These are phyloP conservation scores for Leucophenga maculata DNA, from an alignment of 2,888 invertebrate species.

Conservation along the genomic window DNA sequence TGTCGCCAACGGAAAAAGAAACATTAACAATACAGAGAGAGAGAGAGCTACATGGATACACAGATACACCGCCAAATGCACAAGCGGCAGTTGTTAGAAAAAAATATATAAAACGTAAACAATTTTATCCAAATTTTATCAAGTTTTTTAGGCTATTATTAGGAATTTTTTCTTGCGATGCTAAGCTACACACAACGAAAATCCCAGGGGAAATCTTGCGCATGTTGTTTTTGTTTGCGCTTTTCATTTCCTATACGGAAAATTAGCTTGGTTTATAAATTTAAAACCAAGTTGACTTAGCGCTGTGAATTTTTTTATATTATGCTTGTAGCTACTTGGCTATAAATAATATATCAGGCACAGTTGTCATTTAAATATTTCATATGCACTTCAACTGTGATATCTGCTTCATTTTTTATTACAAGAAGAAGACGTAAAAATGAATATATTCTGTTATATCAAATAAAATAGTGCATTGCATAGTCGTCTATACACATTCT, in stretches of 20 bases:
- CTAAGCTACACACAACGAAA: background rate
- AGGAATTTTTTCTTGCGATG: background rate
- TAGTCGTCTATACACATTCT: no score
- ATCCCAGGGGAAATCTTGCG: slow-evolving; percentile 18
- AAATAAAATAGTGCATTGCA: no score
- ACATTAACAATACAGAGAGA: background rate
- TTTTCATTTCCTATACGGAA: slow-evolving; percentile 4
- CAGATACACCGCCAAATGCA: background rate
- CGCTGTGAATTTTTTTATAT: background rate
- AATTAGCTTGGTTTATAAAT: slow-evolving; percentile 22
- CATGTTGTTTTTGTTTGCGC: slow-evolving; percentile 2
- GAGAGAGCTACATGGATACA: background rate
- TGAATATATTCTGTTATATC: no score
- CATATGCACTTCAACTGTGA: background rate
- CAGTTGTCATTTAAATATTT: background rate
- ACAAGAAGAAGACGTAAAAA: no score
- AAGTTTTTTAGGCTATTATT: background rate
- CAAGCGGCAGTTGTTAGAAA: background rate
- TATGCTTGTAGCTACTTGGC: background rate
- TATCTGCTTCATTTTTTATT: background rate
- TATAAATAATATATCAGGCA: slow-evolving; percentile 11
- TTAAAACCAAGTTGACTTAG: background rate
- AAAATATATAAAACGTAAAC: background rate
- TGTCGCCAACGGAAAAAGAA: background rate
- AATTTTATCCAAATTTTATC: slow-evolving; percentile 1